Evolutionary conservation across 2,797 vertebrate genomes (phyloP).

Genomic region (Sebastes hubbsi): DNA sequence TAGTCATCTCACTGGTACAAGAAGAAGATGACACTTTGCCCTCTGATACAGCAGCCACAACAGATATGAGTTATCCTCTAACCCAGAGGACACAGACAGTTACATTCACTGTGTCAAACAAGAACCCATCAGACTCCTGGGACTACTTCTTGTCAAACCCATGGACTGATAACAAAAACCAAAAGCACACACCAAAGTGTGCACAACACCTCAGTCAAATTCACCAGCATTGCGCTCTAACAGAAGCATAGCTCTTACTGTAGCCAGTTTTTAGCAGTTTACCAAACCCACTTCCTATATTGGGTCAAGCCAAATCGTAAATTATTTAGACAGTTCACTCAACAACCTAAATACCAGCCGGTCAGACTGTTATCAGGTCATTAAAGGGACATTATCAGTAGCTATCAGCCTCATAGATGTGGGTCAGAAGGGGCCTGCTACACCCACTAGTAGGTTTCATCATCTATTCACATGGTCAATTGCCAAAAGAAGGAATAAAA

Average conservation of each 20-base stretch:
- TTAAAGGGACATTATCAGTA: background rate
- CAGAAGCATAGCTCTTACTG: background rate
- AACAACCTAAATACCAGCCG: background rate
- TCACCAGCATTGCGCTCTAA: background rate
- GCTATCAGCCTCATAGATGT: no score
- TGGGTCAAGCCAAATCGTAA: background rate
- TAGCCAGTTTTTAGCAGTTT: background rate
- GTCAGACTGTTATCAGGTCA: background rate
- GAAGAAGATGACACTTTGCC: constrained; percentile 1
- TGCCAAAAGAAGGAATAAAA: background rate
- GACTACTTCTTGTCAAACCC: background rate
- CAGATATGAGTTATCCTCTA: constrained; percentile 11
- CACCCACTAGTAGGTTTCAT: no score
- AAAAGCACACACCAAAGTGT: background rate
- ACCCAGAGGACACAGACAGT: constrained; percentile 4
- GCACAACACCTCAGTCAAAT: background rate
- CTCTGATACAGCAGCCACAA: constrained; percentile 22
- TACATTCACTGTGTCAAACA: background rate
- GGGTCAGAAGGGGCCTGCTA: no score
- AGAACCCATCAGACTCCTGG: background rate
- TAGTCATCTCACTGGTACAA: constrained; percentile 12
- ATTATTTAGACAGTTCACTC: background rate
- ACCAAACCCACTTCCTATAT: background rate
- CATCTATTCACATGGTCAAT: no score
- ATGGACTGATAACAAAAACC: background rate